Evolutionary conservation across 2,797 vertebrate genomes (phyloP).

Genomic region (Notolepis coatsorum): DNA sequence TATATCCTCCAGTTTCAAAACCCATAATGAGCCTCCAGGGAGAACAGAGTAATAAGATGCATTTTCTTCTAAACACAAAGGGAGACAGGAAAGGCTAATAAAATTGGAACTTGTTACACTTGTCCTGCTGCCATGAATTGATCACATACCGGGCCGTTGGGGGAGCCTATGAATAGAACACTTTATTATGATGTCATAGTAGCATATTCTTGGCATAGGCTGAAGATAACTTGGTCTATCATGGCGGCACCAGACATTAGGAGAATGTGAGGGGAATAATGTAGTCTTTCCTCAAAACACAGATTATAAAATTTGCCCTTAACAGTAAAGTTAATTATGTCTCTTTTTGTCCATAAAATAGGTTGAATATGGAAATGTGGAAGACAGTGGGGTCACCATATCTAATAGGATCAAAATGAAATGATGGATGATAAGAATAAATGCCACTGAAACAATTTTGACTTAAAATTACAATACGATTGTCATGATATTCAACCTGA

Average conservation of each 20-base stretch:
- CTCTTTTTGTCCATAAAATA: not conserved
- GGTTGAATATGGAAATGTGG: not conserved
- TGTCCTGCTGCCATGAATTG: slow-evolving; percentile 35
- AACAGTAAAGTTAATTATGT: not conserved
- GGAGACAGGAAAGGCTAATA: slow-evolving; percentile 35
- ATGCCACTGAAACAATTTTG: not conserved
- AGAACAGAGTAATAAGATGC: slow-evolving; percentile 45
- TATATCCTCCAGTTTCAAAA: slow-evolving; percentile 68
- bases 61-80: slow-evolving; percentile 45
- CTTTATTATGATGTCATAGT: not conserved
- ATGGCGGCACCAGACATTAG: not conserved
- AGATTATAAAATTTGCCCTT: not conserved
- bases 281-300: not conserved
- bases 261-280: not conserved
- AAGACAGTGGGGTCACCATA: not conserved
- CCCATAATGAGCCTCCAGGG: slow-evolving; percentile 68
- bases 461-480: too few relatives aligned
- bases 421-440: not conserved
- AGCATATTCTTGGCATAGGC: not conserved
- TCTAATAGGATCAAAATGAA: not conserved
- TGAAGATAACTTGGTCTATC: not conserved
- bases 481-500: too few relatives aligned
- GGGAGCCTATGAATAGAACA: not conserved
- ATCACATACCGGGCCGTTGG: slow-evolving; percentile 21
- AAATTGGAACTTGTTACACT: slow-evolving; percentile 43